Evolutionary conservation across 2,888 invertebrate species (phyloP).

Genomic region (Zonitis immaculata): DNA sequence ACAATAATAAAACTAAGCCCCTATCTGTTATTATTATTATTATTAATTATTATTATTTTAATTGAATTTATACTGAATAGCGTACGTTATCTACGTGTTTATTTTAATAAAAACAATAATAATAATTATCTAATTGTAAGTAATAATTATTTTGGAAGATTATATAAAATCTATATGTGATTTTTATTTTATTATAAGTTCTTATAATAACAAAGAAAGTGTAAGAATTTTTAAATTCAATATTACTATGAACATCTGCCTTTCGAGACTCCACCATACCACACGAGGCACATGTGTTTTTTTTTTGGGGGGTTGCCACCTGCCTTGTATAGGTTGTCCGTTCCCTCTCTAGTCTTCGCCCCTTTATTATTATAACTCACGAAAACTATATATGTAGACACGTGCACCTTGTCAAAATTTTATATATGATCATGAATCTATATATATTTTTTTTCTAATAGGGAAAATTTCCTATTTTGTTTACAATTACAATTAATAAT

Average conservation of each 20-base stretch:
- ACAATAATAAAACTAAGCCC: background rate
- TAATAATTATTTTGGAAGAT: too few relatives aligned
- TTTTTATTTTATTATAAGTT: too few relatives aligned
- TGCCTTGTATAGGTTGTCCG: conserved; percentile 17
- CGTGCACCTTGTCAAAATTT: conserved; percentile 16
- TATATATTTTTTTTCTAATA: too few relatives aligned
- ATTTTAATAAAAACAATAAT: background rate
- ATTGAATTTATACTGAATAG: too few relatives aligned
- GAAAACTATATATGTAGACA: conserved; percentile 8
- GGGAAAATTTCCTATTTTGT: too few relatives aligned
- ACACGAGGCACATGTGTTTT: conserved; percentile 28
- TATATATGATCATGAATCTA: too few relatives aligned
- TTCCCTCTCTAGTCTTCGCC: conserved; percentile 16
- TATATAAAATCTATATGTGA: too few relatives aligned
- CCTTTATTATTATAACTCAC: background rate
- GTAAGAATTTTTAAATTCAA: too few relatives aligned
- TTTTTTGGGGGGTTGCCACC: conserved; percentile 26
- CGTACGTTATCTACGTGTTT: background rate
- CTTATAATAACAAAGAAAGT: too few relatives aligned
- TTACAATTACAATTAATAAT: too few relatives aligned
- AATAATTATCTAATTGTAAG: too few relatives aligned
- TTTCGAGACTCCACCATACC: conserved; percentile 15
- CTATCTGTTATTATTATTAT: too few relatives aligned
- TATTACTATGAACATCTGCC: conserved; percentile 26
- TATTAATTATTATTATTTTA: background rate